These are phyloP conservation scores for Microctonus brassicae DNA, from an alignment of 2,888 invertebrate genomes.

Conservation along the genomic window DNA sequence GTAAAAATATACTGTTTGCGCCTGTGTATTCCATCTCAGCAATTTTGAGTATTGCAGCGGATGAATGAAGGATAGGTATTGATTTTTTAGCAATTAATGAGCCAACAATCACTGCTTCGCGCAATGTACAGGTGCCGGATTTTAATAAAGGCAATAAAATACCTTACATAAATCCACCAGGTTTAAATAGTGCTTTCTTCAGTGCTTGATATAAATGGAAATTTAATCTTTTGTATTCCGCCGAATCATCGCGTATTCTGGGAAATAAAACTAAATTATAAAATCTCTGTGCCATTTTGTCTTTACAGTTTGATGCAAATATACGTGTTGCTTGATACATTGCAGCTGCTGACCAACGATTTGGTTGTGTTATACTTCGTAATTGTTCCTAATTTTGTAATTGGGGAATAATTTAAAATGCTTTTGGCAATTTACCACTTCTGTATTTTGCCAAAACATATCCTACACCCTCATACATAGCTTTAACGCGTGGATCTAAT, in stretches of 20 bases:
- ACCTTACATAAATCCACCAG: constrained; percentile 98
- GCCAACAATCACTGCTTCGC: constrained; percentile 96
- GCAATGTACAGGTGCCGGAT: constrained; percentile 92
- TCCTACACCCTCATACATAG: constrained; percentile 92
- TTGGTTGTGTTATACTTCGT: constrained; percentile 85
- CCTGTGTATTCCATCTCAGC: constrained; percentile 98
- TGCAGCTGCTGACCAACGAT: constrained; percentile 97
- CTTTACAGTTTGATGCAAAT: constrained; percentile 96
- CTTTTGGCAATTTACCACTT: constrained; percentile 97
- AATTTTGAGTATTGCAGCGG: constrained; percentile 94
- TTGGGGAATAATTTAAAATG: constrained; percentile 96
- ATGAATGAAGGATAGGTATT: constrained; percentile 94
- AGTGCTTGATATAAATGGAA: constrained; percentile 97
- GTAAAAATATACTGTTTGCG: constrained; percentile 93
- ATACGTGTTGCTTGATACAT: constrained; percentile 97
- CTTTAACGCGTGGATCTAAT: constrained; percentile 84
- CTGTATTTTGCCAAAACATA: constrained; percentile 91
- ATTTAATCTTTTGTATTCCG: constrained; percentile 94
- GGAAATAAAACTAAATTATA: constrained; percentile 94
- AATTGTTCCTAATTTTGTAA: constrained; percentile 96
- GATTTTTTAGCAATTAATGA: constrained; percentile 92
- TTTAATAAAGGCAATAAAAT: constrained; percentile 80
- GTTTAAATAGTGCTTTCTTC: constrained; percentile 93
- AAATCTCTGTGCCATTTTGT: constrained; percentile 96
- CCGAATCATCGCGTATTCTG: constrained; percentile 92